phyloP scores from a whole-genome alignment of 2,797 vertebrate genomes.

The Danio jaintianensis region DNA sequence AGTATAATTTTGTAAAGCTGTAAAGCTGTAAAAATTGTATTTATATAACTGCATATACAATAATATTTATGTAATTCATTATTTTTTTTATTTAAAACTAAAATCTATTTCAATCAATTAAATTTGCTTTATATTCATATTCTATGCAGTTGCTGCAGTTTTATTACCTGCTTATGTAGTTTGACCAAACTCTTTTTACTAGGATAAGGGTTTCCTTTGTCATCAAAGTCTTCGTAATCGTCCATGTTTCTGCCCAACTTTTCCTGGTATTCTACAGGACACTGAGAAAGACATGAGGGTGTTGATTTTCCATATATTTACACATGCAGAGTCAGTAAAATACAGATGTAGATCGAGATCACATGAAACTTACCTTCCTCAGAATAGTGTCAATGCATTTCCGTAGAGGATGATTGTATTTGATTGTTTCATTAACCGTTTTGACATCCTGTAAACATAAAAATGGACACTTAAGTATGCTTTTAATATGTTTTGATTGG shows the following conservation, averaged over 20 bases:
- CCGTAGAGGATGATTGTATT: slow-evolving; percentile 85
- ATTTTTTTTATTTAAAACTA: too few species aligned
- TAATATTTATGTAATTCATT: too few species aligned
- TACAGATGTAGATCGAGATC: not conserved
- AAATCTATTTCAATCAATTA: too few species aligned
- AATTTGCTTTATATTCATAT: not conserved
- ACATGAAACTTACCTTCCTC: slow-evolving; percentile 83
- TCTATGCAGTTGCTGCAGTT: not conserved
- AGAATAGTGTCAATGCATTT: slow-evolving; percentile 93
- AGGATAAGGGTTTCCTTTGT: slow-evolving; percentile 80
- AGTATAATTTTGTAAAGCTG: too few species aligned
- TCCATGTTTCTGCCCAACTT: slow-evolving; percentile 88
- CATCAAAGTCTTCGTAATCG: slow-evolving; percentile 84
- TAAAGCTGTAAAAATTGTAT: too few species aligned
- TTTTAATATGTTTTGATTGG: not conserved
- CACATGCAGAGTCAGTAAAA: not conserved
- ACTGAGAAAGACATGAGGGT: slow-evolving; percentile 71
- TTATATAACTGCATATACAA: too few species aligned
- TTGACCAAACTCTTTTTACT: slow-evolving; percentile 85
- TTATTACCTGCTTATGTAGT: slow-evolving; percentile 88
- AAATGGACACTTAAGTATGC: not conserved
- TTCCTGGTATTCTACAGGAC: slow-evolving; percentile 88
- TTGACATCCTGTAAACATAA: slow-evolving; percentile 82
- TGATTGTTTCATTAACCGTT: slow-evolving; percentile 84
- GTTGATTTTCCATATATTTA: not conserved